Conservation (phyloP, 2,888 invertebrate species). For the Allophyes oxyacanthae region DNA sequence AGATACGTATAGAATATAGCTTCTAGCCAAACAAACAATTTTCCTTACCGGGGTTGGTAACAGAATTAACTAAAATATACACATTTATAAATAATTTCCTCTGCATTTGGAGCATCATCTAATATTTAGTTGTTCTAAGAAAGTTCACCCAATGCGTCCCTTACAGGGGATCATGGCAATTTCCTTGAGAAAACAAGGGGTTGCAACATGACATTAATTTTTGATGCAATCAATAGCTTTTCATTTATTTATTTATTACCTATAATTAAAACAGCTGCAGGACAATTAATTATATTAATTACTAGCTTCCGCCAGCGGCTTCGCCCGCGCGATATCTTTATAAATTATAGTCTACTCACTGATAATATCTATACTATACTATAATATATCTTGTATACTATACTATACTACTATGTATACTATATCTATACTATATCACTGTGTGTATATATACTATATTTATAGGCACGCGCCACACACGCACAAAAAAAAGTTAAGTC, state of each 20-base stretch:
- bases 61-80: conserved; percentile 27
- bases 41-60: not conserved
- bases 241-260: conserved; percentile 15
- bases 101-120: conserved; percentile 42
- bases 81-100: conserved; percentile 36
- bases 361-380: too few relatives aligned
- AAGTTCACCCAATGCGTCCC: conserved; percentile 76
- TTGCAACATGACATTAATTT: conserved; percentile 71
- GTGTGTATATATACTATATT: too few relatives aligned
- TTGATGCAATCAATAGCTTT: conserved; percentile 63
- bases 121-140: conserved; percentile 38
- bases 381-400: too few relatives aligned
- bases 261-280: not conserved
- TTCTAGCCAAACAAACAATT: not conserved
- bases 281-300: too few relatives aligned
- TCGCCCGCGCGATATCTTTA: too few relatives aligned
- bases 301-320: too few relatives aligned
- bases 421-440: too few relatives aligned
- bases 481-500: too few relatives aligned
- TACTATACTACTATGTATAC: too few relatives aligned
- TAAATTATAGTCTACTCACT: too few relatives aligned
- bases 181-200: conserved; percentile 85
- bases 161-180: conserved; percentile 72
- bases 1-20: too few relatives aligned
- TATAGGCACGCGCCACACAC: too few relatives aligned